These are phyloP conservation scores for Phymorhynchus buccinoides DNA, from an alignment of 1,140 invertebrate genomes.

Conservation along the genomic window DNA sequence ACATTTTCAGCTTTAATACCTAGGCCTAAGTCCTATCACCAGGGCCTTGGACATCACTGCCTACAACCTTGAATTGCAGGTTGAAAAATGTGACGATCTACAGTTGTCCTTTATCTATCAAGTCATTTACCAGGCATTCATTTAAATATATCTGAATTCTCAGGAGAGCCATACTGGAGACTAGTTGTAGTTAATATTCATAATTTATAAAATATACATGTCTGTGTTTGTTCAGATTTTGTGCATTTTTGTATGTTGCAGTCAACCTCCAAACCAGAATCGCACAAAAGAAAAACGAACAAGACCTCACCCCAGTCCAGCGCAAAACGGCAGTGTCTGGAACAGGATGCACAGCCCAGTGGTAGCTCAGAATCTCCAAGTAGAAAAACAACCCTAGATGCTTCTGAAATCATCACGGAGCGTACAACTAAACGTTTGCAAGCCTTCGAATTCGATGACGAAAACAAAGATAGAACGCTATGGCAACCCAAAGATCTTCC, in stretches of 20 bases:
- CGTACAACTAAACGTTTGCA: not conserved
- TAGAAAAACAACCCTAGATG: not conserved
- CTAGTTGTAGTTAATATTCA: no score
- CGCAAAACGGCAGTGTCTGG: conserved; percentile 14
- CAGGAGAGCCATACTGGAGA: no score
- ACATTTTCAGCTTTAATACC: no score
- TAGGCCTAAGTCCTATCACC: no score
- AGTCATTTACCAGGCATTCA: no score
- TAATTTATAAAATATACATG: no score
- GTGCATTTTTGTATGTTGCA: not conserved
- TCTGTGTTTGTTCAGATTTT: not conserved
- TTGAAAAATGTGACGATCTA: no score
- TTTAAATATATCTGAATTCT: no score
- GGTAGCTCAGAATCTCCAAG: not conserved
- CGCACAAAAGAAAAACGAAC: not conserved
- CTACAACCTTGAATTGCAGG: no score
- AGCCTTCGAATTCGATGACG: conserved; percentile 8
- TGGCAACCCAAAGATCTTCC: conserved; percentile 36
- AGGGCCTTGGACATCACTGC: no score
- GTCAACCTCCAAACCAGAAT: not conserved
- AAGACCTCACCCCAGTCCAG: not conserved
- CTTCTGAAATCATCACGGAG: not conserved
- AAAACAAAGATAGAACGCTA: not conserved
- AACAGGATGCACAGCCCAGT: not conserved
- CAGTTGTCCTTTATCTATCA: no score